Evolutionary conservation across 2,113 vertebrate species (phyloP).

Genomic region (Prinia subflava): DNA sequence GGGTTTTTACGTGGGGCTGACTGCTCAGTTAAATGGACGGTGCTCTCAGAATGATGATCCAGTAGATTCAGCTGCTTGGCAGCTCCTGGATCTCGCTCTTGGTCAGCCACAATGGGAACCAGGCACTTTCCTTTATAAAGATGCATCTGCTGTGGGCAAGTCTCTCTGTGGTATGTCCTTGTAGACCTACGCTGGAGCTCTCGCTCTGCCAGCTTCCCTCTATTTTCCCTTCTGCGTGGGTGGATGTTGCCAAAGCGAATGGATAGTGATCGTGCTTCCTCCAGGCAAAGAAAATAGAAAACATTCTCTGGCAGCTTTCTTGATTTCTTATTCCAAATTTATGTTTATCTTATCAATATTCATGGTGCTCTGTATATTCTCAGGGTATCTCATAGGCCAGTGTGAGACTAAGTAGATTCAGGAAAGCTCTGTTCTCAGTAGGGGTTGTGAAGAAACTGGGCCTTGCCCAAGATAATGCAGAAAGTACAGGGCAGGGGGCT

Average conservation of each 20-base stretch:
- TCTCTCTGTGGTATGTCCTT: neutral
- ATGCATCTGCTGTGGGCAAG: neutral
- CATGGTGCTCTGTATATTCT: neutral
- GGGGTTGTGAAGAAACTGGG: neutral
- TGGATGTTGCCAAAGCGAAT: neutral
- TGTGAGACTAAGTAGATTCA: neutral
- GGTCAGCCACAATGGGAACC: neutral
- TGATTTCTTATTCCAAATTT: neutral
- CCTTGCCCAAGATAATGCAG: neutral
- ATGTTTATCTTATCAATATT: constrained; percentile 11
- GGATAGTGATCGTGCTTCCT: neutral
- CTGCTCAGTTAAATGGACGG: neutral
- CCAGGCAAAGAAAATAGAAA: constrained; percentile 17
- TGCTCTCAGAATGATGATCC: neutral
- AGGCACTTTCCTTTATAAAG: neutral
- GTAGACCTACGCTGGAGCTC: neutral
- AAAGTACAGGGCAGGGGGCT: neutral
- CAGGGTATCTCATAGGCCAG: neutral
- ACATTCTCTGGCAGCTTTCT: neutral
- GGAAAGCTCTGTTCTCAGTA: neutral
- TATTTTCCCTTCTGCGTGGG: constrained; percentile 24
- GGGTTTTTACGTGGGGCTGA: neutral
- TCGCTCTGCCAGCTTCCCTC: neutral
- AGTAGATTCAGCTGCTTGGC: neutral
- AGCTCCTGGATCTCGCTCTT: neutral